phyloP scores from a whole-genome alignment of 2,113 vertebrate genomes.

The Stegostoma tigrinum region DNA sequence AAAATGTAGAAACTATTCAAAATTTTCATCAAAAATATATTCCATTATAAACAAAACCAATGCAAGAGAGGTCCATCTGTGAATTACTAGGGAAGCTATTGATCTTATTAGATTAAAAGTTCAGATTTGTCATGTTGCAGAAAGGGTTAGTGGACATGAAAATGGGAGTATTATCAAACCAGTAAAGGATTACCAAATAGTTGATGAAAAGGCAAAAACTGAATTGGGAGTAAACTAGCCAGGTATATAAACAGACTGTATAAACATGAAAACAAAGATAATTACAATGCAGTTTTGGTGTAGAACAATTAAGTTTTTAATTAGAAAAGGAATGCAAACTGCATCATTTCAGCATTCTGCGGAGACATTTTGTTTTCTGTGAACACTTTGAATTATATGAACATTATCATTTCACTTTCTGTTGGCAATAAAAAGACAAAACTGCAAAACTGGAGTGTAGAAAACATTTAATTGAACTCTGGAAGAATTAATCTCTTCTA shows the following conservation, averaged over 20 bases:
- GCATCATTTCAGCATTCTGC: not conserved
- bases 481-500: not conserved
- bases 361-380: not conserved
- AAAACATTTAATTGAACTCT: not conserved
- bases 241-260: not conserved
- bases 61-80: no score
- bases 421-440: not conserved
- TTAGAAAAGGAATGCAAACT: not conserved
- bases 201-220: no score
- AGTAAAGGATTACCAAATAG: no score
- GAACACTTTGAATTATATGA: not conserved
- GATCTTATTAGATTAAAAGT: no score
- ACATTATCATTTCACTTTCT: not conserved
- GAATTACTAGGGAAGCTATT: no score
- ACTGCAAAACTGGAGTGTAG: not conserved
- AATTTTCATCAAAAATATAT: no score
- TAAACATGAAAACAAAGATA: not conserved
- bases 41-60: no score
- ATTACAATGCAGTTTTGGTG: not conserved
- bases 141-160: no score
- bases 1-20: no score
- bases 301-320: not conserved
- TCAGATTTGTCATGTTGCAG: no score
- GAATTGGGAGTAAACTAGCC: no score
- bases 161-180: no score